phyloP scores from a whole-genome alignment of 2,888 invertebrate species.

The Marasmarcha lunaedactyla region DNA sequence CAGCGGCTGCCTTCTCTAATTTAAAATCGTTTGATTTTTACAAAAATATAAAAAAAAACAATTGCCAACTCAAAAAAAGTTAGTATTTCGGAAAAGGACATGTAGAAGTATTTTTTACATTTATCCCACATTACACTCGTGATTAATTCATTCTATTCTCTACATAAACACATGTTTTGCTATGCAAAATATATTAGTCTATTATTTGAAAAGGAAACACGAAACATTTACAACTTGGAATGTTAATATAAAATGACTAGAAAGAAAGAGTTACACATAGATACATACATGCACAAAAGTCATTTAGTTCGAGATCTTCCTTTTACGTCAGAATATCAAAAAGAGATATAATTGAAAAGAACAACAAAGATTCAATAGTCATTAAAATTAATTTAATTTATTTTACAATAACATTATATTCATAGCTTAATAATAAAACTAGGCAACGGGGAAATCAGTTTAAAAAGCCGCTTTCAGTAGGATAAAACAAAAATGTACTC shows the following conservation, averaged over 20 bases:
- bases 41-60: conserved; percentile 43
- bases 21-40: conserved; percentile 45
- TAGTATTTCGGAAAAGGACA: conserved; percentile 32
- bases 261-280: conserved; percentile 32
- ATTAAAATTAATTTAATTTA: too few species aligned
- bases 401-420: too few species aligned
- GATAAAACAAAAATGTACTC: too few species aligned
- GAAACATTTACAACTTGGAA: conserved; percentile 51
- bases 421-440: too few species aligned
- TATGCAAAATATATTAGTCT: conserved; percentile 65
- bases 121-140: conserved; percentile 34
- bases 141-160: conserved; percentile 36
- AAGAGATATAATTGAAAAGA: conserved; percentile 20
- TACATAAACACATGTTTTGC: conserved; percentile 60
- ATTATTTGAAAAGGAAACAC: conserved; percentile 34
- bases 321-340: conserved; percentile 20
- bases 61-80: conserved; percentile 29
- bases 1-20: conserved; percentile 57
- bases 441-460: too few species aligned
- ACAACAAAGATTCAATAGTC: conserved; percentile 4
- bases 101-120: conserved; percentile 23
- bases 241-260: conserved; percentile 65
- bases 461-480: too few species aligned
- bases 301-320: conserved; percentile 39
- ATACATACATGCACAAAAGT: conserved; percentile 24